Evolutionary conservation across 2,797 vertebrate species (phyloP), one percentile per base, ranked within the genome.

Genomic region (Hafferia zeledoni): DNA sequence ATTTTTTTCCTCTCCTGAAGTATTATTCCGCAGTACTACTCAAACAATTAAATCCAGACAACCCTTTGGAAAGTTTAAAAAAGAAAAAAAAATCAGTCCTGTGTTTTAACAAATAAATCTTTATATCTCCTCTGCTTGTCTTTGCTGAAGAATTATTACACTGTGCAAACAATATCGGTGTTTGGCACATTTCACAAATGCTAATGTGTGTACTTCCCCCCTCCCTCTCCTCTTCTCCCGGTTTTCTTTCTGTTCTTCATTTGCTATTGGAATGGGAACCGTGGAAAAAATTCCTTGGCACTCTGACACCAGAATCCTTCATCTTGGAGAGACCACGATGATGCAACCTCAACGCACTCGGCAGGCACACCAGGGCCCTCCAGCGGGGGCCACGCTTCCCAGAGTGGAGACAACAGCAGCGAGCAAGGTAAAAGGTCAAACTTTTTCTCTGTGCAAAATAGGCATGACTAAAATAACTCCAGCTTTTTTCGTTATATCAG

Each of bases 361-460:
- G 99, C 99, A 96, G 99, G 99, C 98, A 99, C 99, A 95, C 99
- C 99, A 18, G 99, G 99, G 96, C 99, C 99, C 97, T 99, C 99
- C 98, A 99, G 99, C 90, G 99, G 99, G 96, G 99, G 99, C 95
- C 99, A 99, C 22, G 99, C 99, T 93, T 99, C 99, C 87, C 99
- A 99, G 98, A 99, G 99, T 67, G 99, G 99, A 77, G 99, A 99
- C 99, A 99, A 99, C 99, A 99, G 99, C 99, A 99, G 99, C 28
- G 99, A 99, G 97, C 99, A 99, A 99, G 99, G 99, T 99, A 99
- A 99, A 98, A 97, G 97, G 96, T 95, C 97, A 97, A 96, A 90
- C 94, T 94, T 97, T 96, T 97, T 97, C 96, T 92, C 96, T 94
- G 95, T 60, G 88, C 93, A 96, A 97, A 98, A 97, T 94, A 96